A percentile compares a stretch with the other conserved stretches of the same genome.
Evolutionary conservation across 2,888 invertebrate genomes (phyloP).

Genomic region (Calameuta filiformis): DNA sequence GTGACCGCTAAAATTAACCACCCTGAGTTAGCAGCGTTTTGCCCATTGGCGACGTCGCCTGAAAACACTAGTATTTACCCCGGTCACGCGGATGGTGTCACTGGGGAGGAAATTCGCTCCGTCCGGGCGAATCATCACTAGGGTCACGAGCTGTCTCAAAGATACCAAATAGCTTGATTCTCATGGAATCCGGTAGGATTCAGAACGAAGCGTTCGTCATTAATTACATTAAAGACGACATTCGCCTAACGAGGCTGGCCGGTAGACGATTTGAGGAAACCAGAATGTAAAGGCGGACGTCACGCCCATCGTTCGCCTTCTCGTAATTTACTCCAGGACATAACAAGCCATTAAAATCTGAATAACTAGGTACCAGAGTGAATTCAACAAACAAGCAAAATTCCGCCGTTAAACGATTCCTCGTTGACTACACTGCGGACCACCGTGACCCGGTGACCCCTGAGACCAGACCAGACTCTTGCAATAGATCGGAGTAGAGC

Average conservation of each 20-base stretch:
- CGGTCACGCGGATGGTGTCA: background rate
- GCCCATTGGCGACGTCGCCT: constrained; percentile 16
- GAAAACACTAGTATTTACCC: background rate
- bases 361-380: background rate
- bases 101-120: background rate
- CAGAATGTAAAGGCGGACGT: background rate
- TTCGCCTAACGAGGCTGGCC: background rate
- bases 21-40: constrained; percentile 23
- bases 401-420: background rate
- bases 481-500: background rate
- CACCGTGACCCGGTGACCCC: no score
- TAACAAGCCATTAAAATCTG: background rate
- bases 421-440: no score
- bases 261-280: background rate
- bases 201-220: background rate
- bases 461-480: background rate
- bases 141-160: background rate
- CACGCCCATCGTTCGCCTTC: background rate
- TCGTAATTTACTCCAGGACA: background rate
- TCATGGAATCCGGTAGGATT: background rate
- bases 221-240: background rate
- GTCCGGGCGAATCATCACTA: background rate
- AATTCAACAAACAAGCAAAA: background rate
- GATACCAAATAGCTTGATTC: background rate
- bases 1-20: constrained; percentile 52